Conservation (phyloP, 1,140 invertebrate species). For the Scylla paramamosain region DNA sequence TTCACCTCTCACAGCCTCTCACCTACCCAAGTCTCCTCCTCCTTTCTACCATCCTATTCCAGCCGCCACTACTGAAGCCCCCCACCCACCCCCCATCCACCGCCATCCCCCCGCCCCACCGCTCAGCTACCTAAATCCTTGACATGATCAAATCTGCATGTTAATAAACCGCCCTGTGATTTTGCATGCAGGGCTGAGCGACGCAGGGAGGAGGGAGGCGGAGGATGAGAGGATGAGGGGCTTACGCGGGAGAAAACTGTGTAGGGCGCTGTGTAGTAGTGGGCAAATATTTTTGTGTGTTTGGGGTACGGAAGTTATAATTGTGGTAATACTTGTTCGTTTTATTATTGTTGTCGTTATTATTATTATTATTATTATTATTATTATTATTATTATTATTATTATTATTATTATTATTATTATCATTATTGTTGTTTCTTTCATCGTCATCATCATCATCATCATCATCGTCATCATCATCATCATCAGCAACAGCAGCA, state of each 20-base stretch:
- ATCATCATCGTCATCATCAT: too few relatives aligned
- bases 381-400: background rate
- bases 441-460: too few relatives aligned
- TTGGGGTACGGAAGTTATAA: background rate
- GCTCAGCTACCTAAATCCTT: constrained; percentile 12
- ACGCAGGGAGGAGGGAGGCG: background rate
- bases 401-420: background rate
- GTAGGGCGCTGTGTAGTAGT: background rate
- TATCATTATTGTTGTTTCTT: background rate
- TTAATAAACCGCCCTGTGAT: background rate
- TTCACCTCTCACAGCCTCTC: background rate
- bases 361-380: background rate
- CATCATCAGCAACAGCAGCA: too few relatives aligned
- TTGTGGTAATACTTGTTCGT: too few relatives aligned
- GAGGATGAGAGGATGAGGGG: background rate
- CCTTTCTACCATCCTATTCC: background rate
- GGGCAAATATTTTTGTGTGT: background rate
- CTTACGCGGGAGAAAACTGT: background rate
- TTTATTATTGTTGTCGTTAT: too few relatives aligned
- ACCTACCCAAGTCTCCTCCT: background rate
- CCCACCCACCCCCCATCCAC: background rate
- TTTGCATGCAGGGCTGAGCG: background rate
- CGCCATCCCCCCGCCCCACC: background rate
- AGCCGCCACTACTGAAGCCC: background rate
- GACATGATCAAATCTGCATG: constrained; percentile 22